Evolutionary conservation across 2,888 invertebrate species (phyloP), one percentile per base, ranked within the genome.

Genomic region (Vannuccia rotundouncinata): DNA sequence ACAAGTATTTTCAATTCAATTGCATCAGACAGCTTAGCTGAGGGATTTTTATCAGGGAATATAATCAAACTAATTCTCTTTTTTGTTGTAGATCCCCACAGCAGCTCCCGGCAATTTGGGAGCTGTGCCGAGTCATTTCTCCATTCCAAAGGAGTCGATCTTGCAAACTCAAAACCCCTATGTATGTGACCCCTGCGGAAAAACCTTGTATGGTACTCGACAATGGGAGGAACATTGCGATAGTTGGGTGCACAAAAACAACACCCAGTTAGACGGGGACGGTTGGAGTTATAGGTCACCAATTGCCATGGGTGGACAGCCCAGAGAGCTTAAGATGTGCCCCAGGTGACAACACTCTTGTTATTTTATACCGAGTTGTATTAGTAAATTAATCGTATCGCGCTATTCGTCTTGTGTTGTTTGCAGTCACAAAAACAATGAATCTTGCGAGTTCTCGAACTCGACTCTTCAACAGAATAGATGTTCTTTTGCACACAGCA

Each of bases 261-360:
- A 86, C 79, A 85, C 86, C 10, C 85, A 85, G 82, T 85, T 84
- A 0, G 87, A 87, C 82, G 84, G 84, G 30, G 86, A 86, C 73
- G 85, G 85, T 77, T 87, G 87, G 87, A 87, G 87, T 82, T 85
- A 83, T 83, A 82, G 87, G 31, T 86, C 86, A 78, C 87, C 87
- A 27, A 13, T 66, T 2, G 66, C 66, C 25, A 5, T 66, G 10
- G 66, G 66, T 5, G 66, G 66, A 2, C 66, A 13, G 5, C 66
- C 66, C 22, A 5, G 66, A n/a, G 66, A 66, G 66, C 66, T 66
- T 77, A 82, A 83, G 73, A 83, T 86, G 1, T 87, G 86, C 83
- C 45, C 79, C 25, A 84, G 82, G 86, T 86, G 82, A 83, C n/a
- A n/a, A n/a, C n/a, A n/a, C n/a, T n/a, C n/a, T n/a, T n/a, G n/a